phyloP scores from a whole-genome alignment of 1,140 invertebrate species.

The Helicoverpa zea region DNA sequence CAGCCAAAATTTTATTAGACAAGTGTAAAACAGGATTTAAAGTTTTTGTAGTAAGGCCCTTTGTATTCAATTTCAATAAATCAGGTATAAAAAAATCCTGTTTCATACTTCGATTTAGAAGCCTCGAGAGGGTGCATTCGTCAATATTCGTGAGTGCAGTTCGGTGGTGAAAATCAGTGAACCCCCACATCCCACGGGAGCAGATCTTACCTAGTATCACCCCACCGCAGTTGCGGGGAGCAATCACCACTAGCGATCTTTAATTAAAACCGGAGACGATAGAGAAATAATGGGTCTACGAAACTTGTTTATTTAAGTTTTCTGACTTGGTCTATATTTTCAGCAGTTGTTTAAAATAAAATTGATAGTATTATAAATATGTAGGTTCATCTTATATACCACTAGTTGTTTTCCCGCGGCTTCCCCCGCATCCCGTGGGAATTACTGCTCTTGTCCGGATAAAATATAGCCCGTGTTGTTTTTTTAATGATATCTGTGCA shows the following conservation, averaged over 20 bases:
- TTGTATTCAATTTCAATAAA: too few relatives aligned
- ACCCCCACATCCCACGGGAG: slow-evolving; percentile 28
- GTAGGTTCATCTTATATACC: too few relatives aligned
- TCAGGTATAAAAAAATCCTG: background rate
- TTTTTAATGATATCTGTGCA: too few relatives aligned
- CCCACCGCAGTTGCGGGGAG: slow-evolving; percentile 14
- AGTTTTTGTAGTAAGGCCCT: too few relatives aligned
- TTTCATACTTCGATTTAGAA: background rate
- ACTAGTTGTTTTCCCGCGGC: too few relatives aligned
- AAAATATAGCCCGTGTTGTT: too few relatives aligned
- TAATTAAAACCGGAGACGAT: slow-evolving; percentile 39
- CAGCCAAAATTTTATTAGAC: too few relatives aligned
- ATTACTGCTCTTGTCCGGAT: too few relatives aligned
- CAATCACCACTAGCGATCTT: slow-evolving; percentile 40
- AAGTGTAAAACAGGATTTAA: too few relatives aligned
- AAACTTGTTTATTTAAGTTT: background rate
- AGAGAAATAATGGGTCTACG: background rate
- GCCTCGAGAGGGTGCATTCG: background rate
- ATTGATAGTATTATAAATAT: too few relatives aligned
- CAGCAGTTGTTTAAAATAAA: too few relatives aligned
- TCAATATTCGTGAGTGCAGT: slow-evolving; percentile 32
- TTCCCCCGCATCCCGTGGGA: too few relatives aligned
- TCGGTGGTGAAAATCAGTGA: slow-evolving; percentile 19
- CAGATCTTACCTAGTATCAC: slow-evolving; percentile 16
- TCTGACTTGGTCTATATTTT: background rate